Percentiles rank a stretch among this genome's conserved stretches.
Evolutionary conservation across 2,797 vertebrate species (phyloP).

Genomic region (Siniperca obscura): DNA sequence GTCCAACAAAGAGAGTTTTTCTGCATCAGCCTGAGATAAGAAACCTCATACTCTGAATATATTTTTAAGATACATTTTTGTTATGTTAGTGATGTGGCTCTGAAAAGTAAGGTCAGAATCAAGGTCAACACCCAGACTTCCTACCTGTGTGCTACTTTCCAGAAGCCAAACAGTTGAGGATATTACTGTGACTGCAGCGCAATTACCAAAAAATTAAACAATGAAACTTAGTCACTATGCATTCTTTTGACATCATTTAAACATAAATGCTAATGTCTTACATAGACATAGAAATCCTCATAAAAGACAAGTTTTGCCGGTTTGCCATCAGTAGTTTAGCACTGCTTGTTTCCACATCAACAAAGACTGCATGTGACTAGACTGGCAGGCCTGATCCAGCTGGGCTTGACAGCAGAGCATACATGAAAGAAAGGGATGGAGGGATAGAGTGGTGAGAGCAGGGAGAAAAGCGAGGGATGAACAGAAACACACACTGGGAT

Average conservation of each 20-base stretch:
- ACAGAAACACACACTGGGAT: slow-evolving; percentile 80
- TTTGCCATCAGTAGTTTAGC: slow-evolving; percentile 47
- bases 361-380: slow-evolving; percentile 74
- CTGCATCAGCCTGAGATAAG: not conserved
- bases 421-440: slow-evolving; percentile 83
- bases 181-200: not conserved
- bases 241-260: slow-evolving; percentile 20
- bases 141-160: not conserved
- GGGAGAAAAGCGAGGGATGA: slow-evolving; percentile 73
- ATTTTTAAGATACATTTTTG: too few relatives aligned
- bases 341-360: slow-evolving; percentile 66
- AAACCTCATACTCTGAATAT: not conserved
- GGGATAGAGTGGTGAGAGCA: slow-evolving; percentile 73
- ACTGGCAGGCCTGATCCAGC: slow-evolving; percentile 80
- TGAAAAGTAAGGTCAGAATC: not conserved
- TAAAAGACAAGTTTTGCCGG: slow-evolving; percentile 32
- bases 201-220: not conserved
- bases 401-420: slow-evolving; percentile 81
- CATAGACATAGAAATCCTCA: slow-evolving; percentile 21
- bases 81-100: not conserved
- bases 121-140: not conserved
- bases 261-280: slow-evolving; percentile 3
- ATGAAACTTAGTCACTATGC: not conserved
- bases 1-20: not conserved
- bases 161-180: not conserved